Evolutionary conservation across 2,113 vertebrate genomes (phyloP), one percentile per base, ranked within the genome.

Genomic region (Acrocephalus kingi): DNA sequence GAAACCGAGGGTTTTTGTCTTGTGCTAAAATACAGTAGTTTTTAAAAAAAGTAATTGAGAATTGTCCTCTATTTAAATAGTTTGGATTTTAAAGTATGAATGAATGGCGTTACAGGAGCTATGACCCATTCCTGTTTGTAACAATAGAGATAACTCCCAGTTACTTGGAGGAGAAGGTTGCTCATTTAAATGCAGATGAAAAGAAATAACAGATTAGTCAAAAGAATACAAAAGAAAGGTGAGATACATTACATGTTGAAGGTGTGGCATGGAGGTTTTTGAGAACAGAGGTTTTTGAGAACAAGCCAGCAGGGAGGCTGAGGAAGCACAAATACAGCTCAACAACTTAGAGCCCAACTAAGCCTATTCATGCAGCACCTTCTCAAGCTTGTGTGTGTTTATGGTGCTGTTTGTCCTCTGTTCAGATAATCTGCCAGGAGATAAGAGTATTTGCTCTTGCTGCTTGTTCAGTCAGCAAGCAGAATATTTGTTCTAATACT

Each of bases 1-100:
- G 92, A 96, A 95, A 94, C 89, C 23, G 77, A 90, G 85, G 72
- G 21, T 86, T 95, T 74, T 39, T 1, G 6, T 86, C 51, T 86
- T 82, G 52, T 82, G 51, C 69, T 83, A n/a, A 52, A 88, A 55
- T 68, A 68, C 68, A 69, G 37, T 62, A 49, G 49, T 4, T 79
- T 71, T 64, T 66, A 9, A 13, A 12, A 54, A 46, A 90, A 77
- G 56, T 63, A 74, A 71, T 69, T 71, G 61, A 94, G 64, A 82
- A 31, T 63, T 48, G 45, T 43, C 17, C 15, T 71, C 45, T 72
- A 25, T 58, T 92, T 52, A 91, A 82, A 31, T 64, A 17, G 41
- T 69, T 87, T 69, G 54, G 4, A 22, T 89, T 94, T 81, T 33
- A 33, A 75, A 87, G 28, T 21, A 37, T 3, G 23, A 58, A 33